A percentile compares a stretch with the other conserved stretches of the same genome.
phyloP scores from a whole-genome alignment of 2,888 invertebrate genomes.

The Romanomermis culicivorax region DNA sequence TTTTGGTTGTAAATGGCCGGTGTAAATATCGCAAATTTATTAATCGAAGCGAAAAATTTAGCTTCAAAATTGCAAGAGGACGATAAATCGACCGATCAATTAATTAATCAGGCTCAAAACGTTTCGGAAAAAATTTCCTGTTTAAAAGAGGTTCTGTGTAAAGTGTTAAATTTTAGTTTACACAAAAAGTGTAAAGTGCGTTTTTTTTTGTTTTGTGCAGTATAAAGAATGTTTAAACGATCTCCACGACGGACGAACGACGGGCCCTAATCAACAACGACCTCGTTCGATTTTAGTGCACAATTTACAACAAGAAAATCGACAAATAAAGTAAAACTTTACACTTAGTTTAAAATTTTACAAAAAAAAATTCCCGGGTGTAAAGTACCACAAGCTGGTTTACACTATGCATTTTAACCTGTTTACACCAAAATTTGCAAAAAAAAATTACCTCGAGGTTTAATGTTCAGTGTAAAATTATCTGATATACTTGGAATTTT shows the following conservation, averaged over 20 bases:
- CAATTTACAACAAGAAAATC: conserved; percentile 69
- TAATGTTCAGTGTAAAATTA: too few relatives aligned
- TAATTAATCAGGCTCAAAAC: conserved; percentile 65
- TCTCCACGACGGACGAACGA: conserved; percentile 54
- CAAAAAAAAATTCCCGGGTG: too few relatives aligned
- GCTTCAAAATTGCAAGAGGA: conserved; percentile 68
- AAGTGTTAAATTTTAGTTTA: background rate
- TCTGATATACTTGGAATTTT: too few relatives aligned
- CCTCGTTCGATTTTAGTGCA: conserved; percentile 69
- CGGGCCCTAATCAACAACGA: too few relatives aligned
- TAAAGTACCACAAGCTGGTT: too few relatives aligned
- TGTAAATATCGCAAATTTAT: too few relatives aligned
- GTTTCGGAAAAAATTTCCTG: conserved; percentile 74
- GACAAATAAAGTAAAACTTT: conserved; percentile 44
- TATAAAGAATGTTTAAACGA: conserved; percentile 82
- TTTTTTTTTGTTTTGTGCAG: conserved; percentile 35
- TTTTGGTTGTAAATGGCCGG: too few relatives aligned
- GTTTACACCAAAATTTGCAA: background rate
- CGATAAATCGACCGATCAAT: conserved; percentile 59
- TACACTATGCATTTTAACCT: too few relatives aligned
- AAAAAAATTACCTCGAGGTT: background rate
- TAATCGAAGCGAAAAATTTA: conserved; percentile 32
- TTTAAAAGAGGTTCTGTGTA: conserved; percentile 57
- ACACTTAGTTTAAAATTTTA: too few relatives aligned
- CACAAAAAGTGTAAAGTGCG: background rate